Evolutionary conservation across 2,888 invertebrate species (phyloP).

Genomic region (Plebejus argus): DNA sequence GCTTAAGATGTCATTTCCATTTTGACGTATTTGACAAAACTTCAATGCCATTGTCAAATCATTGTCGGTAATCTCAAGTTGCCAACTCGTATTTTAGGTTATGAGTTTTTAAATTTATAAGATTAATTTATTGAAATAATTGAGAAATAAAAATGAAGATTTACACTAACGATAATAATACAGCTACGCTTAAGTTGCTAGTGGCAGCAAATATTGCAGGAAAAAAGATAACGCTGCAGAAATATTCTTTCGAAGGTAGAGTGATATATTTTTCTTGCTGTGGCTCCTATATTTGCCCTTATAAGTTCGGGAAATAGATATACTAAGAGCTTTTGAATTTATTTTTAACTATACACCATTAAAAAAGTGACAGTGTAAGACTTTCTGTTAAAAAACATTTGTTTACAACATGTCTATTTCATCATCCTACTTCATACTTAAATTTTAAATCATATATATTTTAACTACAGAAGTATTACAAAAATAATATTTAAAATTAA

Average conservation of each 20-base stretch:
- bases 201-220: slow-evolving; percentile 85
- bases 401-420: background rate
- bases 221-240: slow-evolving; percentile 79
- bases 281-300: background rate
- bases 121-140: slow-evolving; percentile 12
- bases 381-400: background rate
- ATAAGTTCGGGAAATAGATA: background rate
- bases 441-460: background rate
- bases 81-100: slow-evolving; percentile 32
- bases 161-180: slow-evolving; percentile 88
- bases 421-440: background rate
- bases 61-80: slow-evolving; percentile 15
- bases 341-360: background rate
- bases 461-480: background rate
- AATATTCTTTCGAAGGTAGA: slow-evolving; percentile 83
- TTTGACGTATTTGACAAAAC: background rate
- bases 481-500: background rate
- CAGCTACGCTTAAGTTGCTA: slow-evolving; percentile 86
- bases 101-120: slow-evolving; percentile 16
- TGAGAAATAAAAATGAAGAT: slow-evolving; percentile 83
- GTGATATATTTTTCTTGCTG: slow-evolving; percentile 11
- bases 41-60: slow-evolving; percentile 21
- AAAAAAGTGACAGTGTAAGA: background rate
- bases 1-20: too few species aligned
- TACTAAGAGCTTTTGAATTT: background rate